Base-by-base conservation (phyloP, 2,888 invertebrate genomes). In the Aricia artaxerxes region DNA sequence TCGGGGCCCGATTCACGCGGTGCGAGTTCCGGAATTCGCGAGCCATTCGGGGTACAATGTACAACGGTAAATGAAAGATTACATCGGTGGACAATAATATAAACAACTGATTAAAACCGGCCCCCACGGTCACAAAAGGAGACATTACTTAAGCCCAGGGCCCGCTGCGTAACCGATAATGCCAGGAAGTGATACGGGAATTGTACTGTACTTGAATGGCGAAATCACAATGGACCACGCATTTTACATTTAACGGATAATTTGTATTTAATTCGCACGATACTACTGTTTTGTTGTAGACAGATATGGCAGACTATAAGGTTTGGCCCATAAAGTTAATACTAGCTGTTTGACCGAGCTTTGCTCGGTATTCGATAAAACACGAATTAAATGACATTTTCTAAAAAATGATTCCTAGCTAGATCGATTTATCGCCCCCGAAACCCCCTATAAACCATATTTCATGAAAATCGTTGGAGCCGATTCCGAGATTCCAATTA, bases 51-150 rank as follows among this genome's bases (percentile, higher is more conserved):
- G 87, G 88, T 88, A 93, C 91, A 93, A 92, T 91, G 90, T 89
- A 89, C 86, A 93, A 93, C 93, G 91, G 93, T 93, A 92, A 92
- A 91, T 85, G 83, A 86, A 89, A 88, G 92, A 92, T 93, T 90
- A 92, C 89, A 94, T 94, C 93, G 90, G 88, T 83, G 87, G 87
- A 87, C 89, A 93, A 93, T 93, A 93, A 92, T 92, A 93, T 93
- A 93, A 92, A 92, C 92, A 92, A 93, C 92, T 91, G 92, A 93
- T 93, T 92, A 92, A 90, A 90, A 88, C 87, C 89, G 88, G 75
- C 53, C 76, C 87, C 84, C 85, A 86, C 87, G 90, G 90, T 91
- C 90, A 92, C 93, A 93, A 93, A 93, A 92, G 93, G 91, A 93
- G 92, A 92, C 93, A 93, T 92, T 92, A 92, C 91, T 91, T 91